Base-by-base conservation (phyloP, 2,888 invertebrate genomes). In the Temnothorax ravouxi region DNA sequence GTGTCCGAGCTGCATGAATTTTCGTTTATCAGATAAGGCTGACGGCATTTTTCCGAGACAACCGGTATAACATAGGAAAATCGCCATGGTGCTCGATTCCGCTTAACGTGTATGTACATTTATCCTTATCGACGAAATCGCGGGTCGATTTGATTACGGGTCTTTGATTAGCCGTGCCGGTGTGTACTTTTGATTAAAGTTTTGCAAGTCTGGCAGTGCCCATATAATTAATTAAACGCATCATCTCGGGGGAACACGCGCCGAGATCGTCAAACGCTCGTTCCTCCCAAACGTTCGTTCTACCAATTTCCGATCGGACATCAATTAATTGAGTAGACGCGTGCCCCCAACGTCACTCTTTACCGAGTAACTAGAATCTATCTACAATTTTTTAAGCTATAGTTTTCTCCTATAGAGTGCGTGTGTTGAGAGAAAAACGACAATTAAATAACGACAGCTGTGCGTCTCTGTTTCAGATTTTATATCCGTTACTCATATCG, bases 121-220 rank as follows among this genome's bases (percentile, higher is more conserved):
- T 8, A 2, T 25, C 15, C 8, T 34, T 62, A 72, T 66, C 54
- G 18, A 56, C 9, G 52, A 66, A 66, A 79, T 61, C 47, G 85
- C 88, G 89, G 67, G 62, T 82, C 76, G 88, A 87, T 88, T 88
- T 89, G 89, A 89, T 89, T 88, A 88, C 84, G 87, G 66, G 21
- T 61, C 85, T 89, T 89, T 90, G 87, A 90, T 89, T 90, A 85
- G 88, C 89, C 88, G 85, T 88, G 87, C 86, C 87, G 72, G 76
- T 79, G 76, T 79, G 85, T 85, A 86, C 85, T 87, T 93, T 92
- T 91, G 90, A 90, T 90, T 89, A 86, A 84, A 89, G 87, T 92
- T 77, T 77, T 90, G 90, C 91, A 92, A 92, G 91, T 92, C 90
- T 93, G 93, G 93, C 93, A 93, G 93, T 93, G 93, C 91, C 92